phyloP scores from a whole-genome alignment of 2,797 vertebrate species.

The Chelonia mydas region DNA sequence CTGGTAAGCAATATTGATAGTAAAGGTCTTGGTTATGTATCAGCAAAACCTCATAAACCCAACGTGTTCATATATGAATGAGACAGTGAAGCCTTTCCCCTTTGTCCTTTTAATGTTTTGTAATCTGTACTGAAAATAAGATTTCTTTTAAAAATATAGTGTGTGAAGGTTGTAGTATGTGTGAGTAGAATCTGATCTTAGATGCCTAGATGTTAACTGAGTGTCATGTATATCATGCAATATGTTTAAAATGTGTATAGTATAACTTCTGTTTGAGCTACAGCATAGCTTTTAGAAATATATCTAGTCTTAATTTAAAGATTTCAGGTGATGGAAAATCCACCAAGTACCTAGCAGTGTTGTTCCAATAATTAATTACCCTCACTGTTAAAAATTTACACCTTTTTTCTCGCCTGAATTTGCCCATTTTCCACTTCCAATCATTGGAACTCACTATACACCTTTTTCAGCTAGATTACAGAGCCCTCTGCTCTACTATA shows the following conservation, averaged over 20 bases:
- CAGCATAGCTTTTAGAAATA: fast-evolving
- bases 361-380: neutral
- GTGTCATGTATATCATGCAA: neutral
- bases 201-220: neutral
- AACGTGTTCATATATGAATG: fast-evolving
- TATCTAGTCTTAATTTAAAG: fast-evolving
- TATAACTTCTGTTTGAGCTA: fast-evolving
- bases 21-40: neutral
- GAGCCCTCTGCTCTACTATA: neutral
- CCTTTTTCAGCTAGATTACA: neutral
- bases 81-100: neutral
- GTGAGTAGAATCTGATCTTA: fast-evolving
- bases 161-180: neutral
- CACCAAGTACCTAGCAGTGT: fast-evolving
- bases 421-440: neutral
- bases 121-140: neutral
- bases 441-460: fast-evolving
- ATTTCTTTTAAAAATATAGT: neutral
- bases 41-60: neutral
- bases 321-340: neutral
- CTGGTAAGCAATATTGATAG: neutral
- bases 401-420: fast-evolving
- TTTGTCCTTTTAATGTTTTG: neutral
- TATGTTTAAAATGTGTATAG: fast-evolving
- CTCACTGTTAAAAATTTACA: fast-evolving